phyloP scores from a whole-genome alignment of 35 echinoderm and acorn worm genomes.

The Strongylocentrotus purpuratus region DNA sequence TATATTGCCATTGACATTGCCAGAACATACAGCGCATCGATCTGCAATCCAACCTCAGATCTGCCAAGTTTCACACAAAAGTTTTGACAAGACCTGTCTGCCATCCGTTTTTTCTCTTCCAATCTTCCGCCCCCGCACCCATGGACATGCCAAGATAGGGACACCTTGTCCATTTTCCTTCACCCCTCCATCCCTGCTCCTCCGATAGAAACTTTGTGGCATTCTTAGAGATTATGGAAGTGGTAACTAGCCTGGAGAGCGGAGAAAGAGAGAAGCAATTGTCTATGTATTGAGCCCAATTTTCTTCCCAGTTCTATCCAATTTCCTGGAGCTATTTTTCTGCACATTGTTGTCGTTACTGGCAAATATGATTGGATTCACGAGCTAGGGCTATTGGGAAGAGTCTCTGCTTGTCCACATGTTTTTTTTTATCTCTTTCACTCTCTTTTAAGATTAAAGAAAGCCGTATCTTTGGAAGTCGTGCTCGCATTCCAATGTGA shows the following conservation, averaged over 20 bases:
- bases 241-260: neutral
- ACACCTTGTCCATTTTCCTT: neutral
- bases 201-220: neutral
- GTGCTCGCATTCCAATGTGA: neutral
- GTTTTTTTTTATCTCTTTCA: neutral
- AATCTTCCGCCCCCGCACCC: neutral
- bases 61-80: neutral
- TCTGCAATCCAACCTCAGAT: neutral
- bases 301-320: neutral
- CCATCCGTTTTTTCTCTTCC: neutral
- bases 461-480: neutral
- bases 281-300: neutral
- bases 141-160: neutral
- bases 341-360: neutral
- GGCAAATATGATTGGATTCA: neutral
- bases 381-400: neutral
- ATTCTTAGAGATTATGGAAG: neutral
- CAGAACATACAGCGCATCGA: neutral
- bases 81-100: neutral
- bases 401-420: no score
- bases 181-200: neutral
- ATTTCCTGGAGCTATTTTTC: neutral
- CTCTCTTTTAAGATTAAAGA: neutral
- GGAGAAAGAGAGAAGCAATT: neutral
- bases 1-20: neutral